phyloP scores from a whole-genome alignment of 2,113 vertebrate genomes.

The Etia nguti region DNA sequence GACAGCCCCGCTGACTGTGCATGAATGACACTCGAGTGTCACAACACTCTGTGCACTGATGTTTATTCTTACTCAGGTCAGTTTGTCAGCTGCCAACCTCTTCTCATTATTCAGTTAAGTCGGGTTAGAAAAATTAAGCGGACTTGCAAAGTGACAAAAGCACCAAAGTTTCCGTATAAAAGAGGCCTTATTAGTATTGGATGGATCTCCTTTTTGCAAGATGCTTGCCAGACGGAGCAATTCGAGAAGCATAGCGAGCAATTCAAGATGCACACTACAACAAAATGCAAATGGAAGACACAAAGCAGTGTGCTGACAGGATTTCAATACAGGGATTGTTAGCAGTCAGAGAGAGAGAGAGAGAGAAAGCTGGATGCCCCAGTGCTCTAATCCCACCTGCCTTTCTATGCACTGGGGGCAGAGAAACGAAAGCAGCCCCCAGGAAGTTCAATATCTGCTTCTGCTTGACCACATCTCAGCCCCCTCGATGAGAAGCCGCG shows the following conservation, averaged over 20 bases:
- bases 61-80: not conserved
- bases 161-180: slow-evolving; percentile 35
- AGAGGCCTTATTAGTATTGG: slow-evolving; percentile 57
- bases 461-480: slow-evolving; percentile 57
- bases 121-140: not conserved
- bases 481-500: slow-evolving; percentile 15
- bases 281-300: slow-evolving; percentile 66
- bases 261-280: slow-evolving; percentile 64
- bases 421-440: not conserved
- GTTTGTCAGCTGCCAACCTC: slow-evolving; percentile 11
- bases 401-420: not conserved
- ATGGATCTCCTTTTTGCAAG: slow-evolving; percentile 33
- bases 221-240: slow-evolving; percentile 36
- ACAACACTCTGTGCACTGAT: not conserved
- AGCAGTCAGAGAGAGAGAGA: slow-evolving; percentile 31
- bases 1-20: slow-evolving; percentile 20
- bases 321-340: slow-evolving; percentile 68
- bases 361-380: slow-evolving; percentile 28
- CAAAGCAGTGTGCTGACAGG: slow-evolving; percentile 61
- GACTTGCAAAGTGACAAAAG: slow-evolving; percentile 22
- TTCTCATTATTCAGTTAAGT: not conserved
- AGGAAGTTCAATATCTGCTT: slow-evolving; percentile 61
- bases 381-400: slow-evolving; percentile 59
- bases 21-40: not conserved
- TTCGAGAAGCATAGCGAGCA: slow-evolving; percentile 44